Evolutionary conservation across 2,113 vertebrate species (phyloP).

Genomic region (Antidorcas marsupialis): DNA sequence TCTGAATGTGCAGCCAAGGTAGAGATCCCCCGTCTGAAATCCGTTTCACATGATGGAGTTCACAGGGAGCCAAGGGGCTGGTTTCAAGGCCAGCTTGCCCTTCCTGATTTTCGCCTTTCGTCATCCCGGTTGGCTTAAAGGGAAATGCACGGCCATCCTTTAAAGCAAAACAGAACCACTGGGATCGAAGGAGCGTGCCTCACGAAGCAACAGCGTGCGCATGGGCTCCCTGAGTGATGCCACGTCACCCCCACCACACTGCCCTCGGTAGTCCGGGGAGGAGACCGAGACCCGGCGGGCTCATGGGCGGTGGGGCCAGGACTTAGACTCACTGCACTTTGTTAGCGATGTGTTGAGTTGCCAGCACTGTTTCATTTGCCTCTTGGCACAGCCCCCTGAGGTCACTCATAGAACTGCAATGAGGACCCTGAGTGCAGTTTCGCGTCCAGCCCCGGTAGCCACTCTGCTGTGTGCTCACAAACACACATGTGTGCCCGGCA

Average conservation of each 20-base stretch:
- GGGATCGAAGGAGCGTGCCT: rapidly evolving
- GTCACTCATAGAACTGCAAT: too few relatives aligned
- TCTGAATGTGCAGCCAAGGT: too few relatives aligned
- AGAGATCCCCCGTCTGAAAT: neutral
- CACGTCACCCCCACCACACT: neutral
- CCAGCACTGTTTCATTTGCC: too few relatives aligned
- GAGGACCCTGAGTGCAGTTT: neutral
- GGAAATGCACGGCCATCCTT: neutral
- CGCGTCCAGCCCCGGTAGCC: rapidly evolving
- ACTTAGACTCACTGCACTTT: neutral
- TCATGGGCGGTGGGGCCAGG: neutral
- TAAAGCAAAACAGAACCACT: neutral
- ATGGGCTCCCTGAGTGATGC: rapidly evolving
- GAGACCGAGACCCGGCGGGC: neutral
- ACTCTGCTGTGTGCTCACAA: neutral
- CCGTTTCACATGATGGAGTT: neutral
- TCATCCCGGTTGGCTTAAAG: neutral
- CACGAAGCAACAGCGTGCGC: neutral
- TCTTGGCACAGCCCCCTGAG: too few relatives aligned
- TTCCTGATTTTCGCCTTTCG: neutral
- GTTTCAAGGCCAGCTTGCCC: neutral
- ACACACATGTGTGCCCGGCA: rapidly evolving
- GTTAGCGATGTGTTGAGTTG: too few relatives aligned
- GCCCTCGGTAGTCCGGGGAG: neutral
- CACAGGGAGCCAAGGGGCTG: neutral